phyloP scores from a whole-genome alignment of 2,888 invertebrate species.

The Cyclophora punctaria region DNA sequence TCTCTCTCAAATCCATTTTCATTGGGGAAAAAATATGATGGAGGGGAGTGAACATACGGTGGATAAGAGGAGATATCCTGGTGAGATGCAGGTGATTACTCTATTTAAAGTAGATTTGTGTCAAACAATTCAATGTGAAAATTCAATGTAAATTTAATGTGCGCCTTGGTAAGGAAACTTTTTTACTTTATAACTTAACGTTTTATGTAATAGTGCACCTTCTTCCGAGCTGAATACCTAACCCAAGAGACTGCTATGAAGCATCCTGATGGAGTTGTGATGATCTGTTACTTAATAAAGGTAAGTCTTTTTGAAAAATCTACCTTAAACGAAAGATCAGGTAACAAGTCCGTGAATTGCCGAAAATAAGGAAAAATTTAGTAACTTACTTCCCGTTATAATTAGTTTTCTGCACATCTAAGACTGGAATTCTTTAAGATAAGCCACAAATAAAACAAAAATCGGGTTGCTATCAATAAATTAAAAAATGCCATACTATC shows the following conservation, averaged over 20 bases:
- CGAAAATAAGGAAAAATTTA: no score
- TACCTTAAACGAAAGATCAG: no score
- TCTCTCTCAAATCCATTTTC: conserved; percentile 80
- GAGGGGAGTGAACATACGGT: conserved; percentile 80
- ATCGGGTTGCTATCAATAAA: no score
- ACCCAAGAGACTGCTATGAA: conserved; percentile 77
- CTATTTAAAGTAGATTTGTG: background rate
- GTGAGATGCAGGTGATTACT: conserved; percentile 76
- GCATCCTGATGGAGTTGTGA: conserved; percentile 74
- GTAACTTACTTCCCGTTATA: no score
- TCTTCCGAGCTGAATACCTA: conserved; percentile 75
- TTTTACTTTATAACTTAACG: background rate
- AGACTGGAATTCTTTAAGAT: no score
- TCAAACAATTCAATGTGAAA: no score
- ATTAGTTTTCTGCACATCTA: no score
- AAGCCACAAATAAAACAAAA: no score
- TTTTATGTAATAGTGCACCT: conserved; percentile 40
- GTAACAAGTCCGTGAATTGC: no score
- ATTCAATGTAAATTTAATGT: no score
- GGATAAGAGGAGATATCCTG: conserved; percentile 68
- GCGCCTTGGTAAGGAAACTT: background rate
- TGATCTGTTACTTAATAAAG: conserved; percentile 77
- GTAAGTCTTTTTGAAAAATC: conserved; percentile 28
- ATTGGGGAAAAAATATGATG: conserved; percentile 78
- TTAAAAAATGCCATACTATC: no score